Conservation (phyloP, 92 coral and sea anemone genomes). For the Micromussa lordhowensis region DNA sequence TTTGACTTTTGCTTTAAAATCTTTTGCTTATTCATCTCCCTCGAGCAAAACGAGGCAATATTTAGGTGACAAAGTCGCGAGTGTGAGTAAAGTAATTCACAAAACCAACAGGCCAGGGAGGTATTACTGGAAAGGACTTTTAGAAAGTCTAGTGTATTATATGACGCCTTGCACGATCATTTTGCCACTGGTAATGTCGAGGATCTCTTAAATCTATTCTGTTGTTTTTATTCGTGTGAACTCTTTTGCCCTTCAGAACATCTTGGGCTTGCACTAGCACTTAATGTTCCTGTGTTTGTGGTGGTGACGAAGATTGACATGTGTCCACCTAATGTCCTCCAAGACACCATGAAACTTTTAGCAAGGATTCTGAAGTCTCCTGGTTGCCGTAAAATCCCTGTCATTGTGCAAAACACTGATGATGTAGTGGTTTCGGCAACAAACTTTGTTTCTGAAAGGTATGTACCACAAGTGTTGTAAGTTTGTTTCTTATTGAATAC, state of each 20-base stretch:
- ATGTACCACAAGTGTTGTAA: not conserved
- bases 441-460: conserved; percentile 97
- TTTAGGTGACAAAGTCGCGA: no score
- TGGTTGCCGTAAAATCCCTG: conserved; percentile 98
- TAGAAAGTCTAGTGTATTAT: no score
- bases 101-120: no score
- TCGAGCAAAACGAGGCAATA: no score
- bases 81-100: no score
- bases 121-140: no score
- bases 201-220: no score
- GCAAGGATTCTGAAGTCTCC: conserved; percentile 95
- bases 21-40: no score
- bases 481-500: not conserved
- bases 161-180: no score
- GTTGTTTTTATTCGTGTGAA: not conserved
- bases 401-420: conserved; percentile 88
- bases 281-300: conserved; percentile 98
- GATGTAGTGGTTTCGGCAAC: conserved; percentile 96
- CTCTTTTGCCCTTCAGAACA: conserved; percentile 69
- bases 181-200: no score
- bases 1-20: no score
- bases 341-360: conserved; percentile 94
- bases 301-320: conserved; percentile 98
- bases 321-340: conserved; percentile 98
- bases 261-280: conserved; percentile 94